Percentiles rank a stretch among this genome's conserved stretches.
phyloP scores from a whole-genome alignment of 1,140 invertebrate species.

The Drosophila kepulauana region DNA sequence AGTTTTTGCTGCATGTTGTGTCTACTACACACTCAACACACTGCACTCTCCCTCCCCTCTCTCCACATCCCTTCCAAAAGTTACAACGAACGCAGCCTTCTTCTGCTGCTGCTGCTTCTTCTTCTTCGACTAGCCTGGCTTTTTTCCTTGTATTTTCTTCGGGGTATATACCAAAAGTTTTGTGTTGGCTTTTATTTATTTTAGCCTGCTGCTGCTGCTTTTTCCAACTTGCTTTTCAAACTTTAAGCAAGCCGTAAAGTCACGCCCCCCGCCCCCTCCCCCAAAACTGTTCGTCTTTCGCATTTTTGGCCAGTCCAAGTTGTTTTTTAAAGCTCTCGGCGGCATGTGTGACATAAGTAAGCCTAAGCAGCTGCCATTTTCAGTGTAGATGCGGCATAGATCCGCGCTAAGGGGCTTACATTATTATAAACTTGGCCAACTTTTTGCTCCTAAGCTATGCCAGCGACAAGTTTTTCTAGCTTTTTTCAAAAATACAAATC shows the following conservation, averaged over 20 bases:
- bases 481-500: conserved; percentile 10
- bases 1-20: conserved; percentile 70
- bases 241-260: conserved; percentile 71
- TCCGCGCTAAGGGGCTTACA: conserved; percentile 20
- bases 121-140: neutral
- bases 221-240: conserved; percentile 30
- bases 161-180: conserved; percentile 56
- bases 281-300: no score
- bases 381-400: conserved; percentile 11
- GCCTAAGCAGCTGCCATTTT: conserved; percentile 65
- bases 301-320: conserved; percentile 8
- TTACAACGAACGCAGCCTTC: conserved; percentile 53
- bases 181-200: conserved; percentile 74
- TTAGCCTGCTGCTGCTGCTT: conserved; percentile 53
- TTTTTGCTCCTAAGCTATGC: conserved; percentile 3
- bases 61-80: conserved; percentile 59
- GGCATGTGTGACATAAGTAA: conserved; percentile 77
- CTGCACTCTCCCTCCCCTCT: neutral
- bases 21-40: conserved; percentile 14
- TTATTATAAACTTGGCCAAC: conserved; percentile 5
- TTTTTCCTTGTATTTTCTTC: conserved; percentile 6
- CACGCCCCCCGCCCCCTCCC: neutral
- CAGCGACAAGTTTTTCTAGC: conserved; percentile 15
- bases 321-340: conserved; percentile 28
- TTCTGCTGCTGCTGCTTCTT: conserved; percentile 24